A percentile compares a stretch with the other conserved stretches of the same genome.
Evolutionary conservation across 2,113 vertebrate genomes (phyloP).

Genomic region (Anarhynchus alexandrinus): DNA sequence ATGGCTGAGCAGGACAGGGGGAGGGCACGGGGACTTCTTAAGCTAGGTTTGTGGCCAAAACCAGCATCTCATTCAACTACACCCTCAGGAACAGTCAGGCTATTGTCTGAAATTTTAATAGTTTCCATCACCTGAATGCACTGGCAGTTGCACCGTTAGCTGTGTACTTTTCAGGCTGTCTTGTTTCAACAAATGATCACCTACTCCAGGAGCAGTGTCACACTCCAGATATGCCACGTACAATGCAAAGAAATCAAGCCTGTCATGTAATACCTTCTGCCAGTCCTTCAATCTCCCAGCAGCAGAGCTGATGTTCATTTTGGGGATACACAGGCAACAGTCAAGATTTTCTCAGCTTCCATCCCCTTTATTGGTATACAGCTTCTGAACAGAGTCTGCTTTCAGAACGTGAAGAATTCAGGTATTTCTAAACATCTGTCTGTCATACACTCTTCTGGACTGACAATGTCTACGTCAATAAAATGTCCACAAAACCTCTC

Average conservation of each 20-base stretch:
- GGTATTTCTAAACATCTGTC: neutral
- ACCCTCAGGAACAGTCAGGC: neutral
- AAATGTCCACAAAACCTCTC: neutral
- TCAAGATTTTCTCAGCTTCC: neutral
- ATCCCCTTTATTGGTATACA: neutral
- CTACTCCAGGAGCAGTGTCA: neutral
- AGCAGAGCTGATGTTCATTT: neutral
- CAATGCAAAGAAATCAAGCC: neutral
- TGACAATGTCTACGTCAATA: neutral
- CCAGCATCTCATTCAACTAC: neutral
- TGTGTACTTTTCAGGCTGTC: neutral
- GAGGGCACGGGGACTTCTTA: neutral
- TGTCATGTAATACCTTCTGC: neutral
- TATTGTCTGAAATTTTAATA: neutral
- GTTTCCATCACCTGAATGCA: neutral
- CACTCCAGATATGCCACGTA: neutral
- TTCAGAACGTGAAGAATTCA: neutral
- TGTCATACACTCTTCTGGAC: neutral
- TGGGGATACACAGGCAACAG: neutral
- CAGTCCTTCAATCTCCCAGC: neutral
- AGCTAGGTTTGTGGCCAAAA: neutral
- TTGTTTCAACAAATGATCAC: neutral
- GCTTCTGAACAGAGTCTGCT: neutral
- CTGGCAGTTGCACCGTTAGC: neutral
- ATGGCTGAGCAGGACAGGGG: neutral